phyloP scores from a whole-genome alignment of 2,113 vertebrate species.

The Choloepus hoffmanni region DNA sequence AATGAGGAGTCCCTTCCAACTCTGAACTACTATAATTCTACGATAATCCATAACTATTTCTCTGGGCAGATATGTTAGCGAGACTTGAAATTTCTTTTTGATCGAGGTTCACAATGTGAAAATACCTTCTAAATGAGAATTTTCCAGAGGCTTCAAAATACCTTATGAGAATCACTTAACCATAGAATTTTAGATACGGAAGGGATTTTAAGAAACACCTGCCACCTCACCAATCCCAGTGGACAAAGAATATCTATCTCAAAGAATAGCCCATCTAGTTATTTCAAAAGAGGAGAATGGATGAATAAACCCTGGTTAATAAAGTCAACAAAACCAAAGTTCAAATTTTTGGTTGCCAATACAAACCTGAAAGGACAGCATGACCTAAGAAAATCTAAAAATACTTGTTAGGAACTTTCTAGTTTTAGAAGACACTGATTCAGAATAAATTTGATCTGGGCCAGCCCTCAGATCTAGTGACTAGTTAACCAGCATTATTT shows the following conservation, averaged over 20 bases:
- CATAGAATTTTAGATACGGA: not conserved
- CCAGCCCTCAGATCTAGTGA: not conserved
- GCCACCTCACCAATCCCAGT: not conserved
- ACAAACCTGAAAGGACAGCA: not conserved
- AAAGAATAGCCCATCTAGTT: not conserved
- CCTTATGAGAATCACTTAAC: not conserved
- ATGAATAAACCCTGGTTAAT: not conserved
- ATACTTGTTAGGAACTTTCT: slow-evolving; percentile 13
- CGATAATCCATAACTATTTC: not conserved
- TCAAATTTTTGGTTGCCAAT: not conserved
- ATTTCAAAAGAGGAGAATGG: not conserved
- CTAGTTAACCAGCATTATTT: not conserved
- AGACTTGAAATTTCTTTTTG: slow-evolving; percentile 18
- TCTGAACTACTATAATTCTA: not conserved
- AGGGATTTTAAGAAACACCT: not conserved
- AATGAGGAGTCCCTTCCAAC: slow-evolving; percentile 4
- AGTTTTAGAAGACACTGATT: slow-evolving; percentile 31
- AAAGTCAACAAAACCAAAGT: slow-evolving; percentile 16
- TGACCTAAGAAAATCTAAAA: slow-evolving; percentile 23
- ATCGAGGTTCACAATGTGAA: not conserved
- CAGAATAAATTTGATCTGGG: slow-evolving; percentile 7
- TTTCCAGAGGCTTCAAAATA: slow-evolving; percentile 37
- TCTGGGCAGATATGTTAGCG: not conserved
- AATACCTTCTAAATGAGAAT: not conserved
- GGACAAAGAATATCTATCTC: not conserved